Conservation (phyloP, 2,113 vertebrate species). For the Greenwoodochromis staneri region DNA sequence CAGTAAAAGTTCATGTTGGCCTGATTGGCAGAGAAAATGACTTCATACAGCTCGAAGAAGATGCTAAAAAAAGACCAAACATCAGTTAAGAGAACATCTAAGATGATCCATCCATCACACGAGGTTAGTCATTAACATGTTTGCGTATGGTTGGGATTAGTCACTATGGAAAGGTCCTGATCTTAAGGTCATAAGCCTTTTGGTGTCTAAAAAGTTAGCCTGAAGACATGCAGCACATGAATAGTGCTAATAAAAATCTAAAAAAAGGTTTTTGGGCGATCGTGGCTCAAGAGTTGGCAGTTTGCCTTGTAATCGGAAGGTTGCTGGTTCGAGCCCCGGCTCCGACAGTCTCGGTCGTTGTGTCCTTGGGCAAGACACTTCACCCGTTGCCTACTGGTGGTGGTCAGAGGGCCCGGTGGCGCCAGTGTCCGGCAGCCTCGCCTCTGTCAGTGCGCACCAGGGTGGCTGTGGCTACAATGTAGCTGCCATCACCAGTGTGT, state of each 20-base stretch:
- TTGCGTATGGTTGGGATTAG: rapidly evolving
- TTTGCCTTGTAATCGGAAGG: no score
- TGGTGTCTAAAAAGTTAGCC: neutral
- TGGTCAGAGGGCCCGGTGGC: no score
- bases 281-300: no score
- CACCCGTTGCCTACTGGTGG: no score
- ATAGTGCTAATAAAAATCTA: neutral
- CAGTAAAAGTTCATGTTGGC: rapidly evolving
- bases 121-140: neutral
- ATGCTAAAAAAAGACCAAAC: rapidly evolving
- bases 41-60: neutral
- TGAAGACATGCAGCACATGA: neutral
- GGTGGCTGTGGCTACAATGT: no score
- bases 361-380: no score
- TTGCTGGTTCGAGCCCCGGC: no score
- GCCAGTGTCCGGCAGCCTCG: no score
- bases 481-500: no score
- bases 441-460: no score
- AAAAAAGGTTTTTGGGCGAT: no score
- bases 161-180: neutral
- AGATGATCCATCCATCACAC: neutral
- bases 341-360: no score
- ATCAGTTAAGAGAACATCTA: neutral
- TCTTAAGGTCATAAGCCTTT: neutral
- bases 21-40: neutral